phyloP scores from a whole-genome alignment of 1,140 invertebrate genomes.

The Drosophila setifemur region DNA sequence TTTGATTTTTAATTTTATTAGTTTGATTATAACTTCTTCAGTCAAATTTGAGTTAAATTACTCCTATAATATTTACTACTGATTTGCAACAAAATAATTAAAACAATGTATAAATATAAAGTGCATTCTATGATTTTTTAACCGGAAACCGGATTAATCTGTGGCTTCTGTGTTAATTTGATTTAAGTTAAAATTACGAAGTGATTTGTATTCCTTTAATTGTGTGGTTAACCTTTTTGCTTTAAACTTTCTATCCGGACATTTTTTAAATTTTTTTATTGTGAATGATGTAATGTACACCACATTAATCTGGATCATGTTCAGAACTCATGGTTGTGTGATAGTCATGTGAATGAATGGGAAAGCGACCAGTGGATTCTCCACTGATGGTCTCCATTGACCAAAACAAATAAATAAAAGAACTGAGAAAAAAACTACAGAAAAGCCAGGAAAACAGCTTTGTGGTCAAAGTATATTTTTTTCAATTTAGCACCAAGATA shows the following conservation, averaged over 20 bases:
- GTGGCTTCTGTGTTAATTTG: slow-evolving; percentile 11
- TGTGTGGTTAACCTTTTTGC: slow-evolving; percentile 35
- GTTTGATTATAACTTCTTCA: no score
- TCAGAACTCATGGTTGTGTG: neutral
- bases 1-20: no score
- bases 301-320: neutral
- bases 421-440: slow-evolving; percentile 2
- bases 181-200: neutral
- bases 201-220: slow-evolving; percentile 23
- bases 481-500: slow-evolving; percentile 63
- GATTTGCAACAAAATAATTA: no score
- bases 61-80: no score
- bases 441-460: slow-evolving; percentile 38
- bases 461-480: slow-evolving; percentile 51
- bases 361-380: neutral
- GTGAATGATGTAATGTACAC: slow-evolving; percentile 41
- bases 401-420: slow-evolving; percentile 15
- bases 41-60: no score
- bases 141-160: slow-evolving; percentile 12
- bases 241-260: neutral
- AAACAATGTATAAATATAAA: no score
- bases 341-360: slow-evolving; percentile 7
- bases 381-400: slow-evolving; percentile 10
- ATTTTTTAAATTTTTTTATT: neutral
- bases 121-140: no score